Evolutionary conservation across 2,888 invertebrate species (phyloP).

Genomic region (Apodemia hepburni): DNA sequence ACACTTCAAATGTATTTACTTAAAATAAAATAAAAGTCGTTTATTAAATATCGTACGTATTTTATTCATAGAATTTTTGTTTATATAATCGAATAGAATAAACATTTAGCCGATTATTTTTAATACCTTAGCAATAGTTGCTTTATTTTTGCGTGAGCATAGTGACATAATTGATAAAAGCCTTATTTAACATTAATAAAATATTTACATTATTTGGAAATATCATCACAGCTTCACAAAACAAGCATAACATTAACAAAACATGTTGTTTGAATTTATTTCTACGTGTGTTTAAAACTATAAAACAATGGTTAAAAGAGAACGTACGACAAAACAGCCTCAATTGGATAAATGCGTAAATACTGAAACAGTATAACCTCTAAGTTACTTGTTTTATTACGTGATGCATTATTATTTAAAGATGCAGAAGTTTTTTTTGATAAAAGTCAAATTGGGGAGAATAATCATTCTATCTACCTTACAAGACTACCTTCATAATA

Average conservation of each 20-base stretch:
- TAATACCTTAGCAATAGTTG: slow-evolving; percentile 66
- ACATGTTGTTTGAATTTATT: slow-evolving; percentile 53
- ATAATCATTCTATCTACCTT: neutral
- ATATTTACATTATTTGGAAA: slow-evolving; percentile 78
- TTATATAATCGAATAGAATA: slow-evolving; percentile 77
- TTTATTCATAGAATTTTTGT: slow-evolving; percentile 75
- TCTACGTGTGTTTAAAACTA: slow-evolving; percentile 54
- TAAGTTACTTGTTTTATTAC: neutral
- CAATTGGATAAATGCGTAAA: slow-evolving; percentile 70
- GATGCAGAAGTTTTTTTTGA: too few relatives aligned
- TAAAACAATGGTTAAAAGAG: slow-evolving; percentile 48
- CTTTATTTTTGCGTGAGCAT: slow-evolving; percentile 71
- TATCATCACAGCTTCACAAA: slow-evolving; percentile 79
- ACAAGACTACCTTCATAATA: neutral
- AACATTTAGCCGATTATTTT: slow-evolving; percentile 75
- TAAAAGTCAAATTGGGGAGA: too few relatives aligned
- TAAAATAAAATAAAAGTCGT: slow-evolving; percentile 41
- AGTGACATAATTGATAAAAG: slow-evolving; percentile 65
- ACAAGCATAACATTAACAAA: slow-evolving; percentile 77
- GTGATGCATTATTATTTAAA: neutral
- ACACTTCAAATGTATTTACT: neutral
- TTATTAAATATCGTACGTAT: slow-evolving; percentile 46
- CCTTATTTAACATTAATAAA: slow-evolving; percentile 71
- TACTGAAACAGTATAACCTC: slow-evolving; percentile 49
- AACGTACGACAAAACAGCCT: slow-evolving; percentile 53